Conservation (phyloP, 2,113 vertebrate genomes). For the Onychorhynchus coronatus region DNA sequence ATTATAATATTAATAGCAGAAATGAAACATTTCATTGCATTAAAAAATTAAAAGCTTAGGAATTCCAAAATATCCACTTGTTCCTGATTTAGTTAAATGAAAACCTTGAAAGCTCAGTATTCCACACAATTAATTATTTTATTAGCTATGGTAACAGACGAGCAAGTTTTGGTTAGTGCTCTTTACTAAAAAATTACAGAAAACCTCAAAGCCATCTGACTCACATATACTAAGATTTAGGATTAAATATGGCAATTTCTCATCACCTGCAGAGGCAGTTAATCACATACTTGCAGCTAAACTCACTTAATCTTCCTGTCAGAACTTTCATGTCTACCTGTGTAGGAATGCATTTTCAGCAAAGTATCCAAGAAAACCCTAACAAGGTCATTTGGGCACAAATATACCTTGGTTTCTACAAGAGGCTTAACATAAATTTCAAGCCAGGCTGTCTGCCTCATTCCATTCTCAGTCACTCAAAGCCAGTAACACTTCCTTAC, state of each 20-base stretch:
- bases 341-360: neutral
- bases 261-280: neutral
- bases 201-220: accelerated
- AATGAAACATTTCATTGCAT: neutral
- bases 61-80: neutral
- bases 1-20: neutral
- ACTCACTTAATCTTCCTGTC: neutral
- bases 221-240: neutral
- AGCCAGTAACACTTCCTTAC: neutral
- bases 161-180: neutral
- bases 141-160: neutral
- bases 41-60: neutral
- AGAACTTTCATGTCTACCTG: neutral
- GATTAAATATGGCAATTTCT: neutral
- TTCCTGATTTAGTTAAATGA: neutral
- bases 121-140: neutral
- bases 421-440: neutral
- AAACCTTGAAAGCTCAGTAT: neutral
- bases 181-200: neutral
- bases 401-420: neutral
- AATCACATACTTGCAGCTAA: neutral
- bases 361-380: neutral
- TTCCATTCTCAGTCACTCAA: neutral
- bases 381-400: neutral
- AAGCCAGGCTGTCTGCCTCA: neutral